Evolutionary conservation across 1,140 invertebrate species (phyloP).

Genomic region (Matsumurasca onukii): DNA sequence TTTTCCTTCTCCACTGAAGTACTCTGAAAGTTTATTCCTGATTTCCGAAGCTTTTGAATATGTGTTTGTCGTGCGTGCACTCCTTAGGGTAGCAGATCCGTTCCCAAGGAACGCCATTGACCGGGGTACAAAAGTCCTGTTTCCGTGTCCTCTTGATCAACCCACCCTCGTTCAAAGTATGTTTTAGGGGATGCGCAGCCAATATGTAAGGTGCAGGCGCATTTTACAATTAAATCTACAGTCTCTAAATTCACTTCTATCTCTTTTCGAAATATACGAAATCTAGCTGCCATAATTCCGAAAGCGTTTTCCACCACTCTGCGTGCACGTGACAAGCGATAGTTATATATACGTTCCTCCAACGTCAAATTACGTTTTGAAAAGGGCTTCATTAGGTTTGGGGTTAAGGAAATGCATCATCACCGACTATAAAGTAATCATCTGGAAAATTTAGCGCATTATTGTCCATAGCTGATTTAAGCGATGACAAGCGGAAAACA

Average conservation of each 20-base stretch:
- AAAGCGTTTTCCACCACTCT: slow-evolving; percentile 50
- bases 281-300: slow-evolving; percentile 49
- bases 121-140: not conserved
- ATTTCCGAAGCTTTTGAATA: slow-evolving; percentile 19
- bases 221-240: slow-evolving; percentile 33
- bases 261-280: slow-evolving; percentile 47
- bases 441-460: slow-evolving; percentile 34
- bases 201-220: slow-evolving; percentile 35
- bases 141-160: slow-evolving; percentile 19
- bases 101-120: not conserved
- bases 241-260: slow-evolving; percentile 43
- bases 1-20: slow-evolving; percentile 18
- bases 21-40: slow-evolving; percentile 11
- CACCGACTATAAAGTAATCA: slow-evolving; percentile 46
- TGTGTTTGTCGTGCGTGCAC: slow-evolving; percentile 2
- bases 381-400: slow-evolving; percentile 49
- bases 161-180: slow-evolving; percentile 25
- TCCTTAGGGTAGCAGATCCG: not conserved
- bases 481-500: slow-evolving; percentile 42
- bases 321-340: slow-evolving; percentile 42
- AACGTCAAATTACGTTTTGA: slow-evolving; percentile 34
- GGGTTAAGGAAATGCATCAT: slow-evolving; percentile 49
- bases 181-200: slow-evolving; percentile 7
- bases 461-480: slow-evolving; percentile 38
- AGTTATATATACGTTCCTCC: slow-evolving; percentile 47